A percentile compares a stretch with the other conserved stretches of the same genome.
Evolutionary conservation across 1,140 invertebrate species (phyloP).

Genomic region (Globodera rostochiensis): DNA sequence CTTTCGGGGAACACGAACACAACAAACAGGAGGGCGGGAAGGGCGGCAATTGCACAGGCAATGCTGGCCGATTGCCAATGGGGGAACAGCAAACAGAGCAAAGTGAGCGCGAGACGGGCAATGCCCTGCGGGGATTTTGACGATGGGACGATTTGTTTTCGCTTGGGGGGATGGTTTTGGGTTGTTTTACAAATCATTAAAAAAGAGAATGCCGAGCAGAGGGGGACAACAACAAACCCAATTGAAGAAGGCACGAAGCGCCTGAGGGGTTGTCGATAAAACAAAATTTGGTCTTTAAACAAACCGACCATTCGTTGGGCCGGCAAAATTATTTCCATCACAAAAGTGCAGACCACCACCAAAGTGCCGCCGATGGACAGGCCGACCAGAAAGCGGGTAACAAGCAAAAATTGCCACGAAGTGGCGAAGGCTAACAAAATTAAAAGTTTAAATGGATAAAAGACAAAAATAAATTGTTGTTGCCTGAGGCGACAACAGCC

Average conservation of each 20-base stretch:
- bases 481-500: constrained; percentile 22
- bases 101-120: constrained; percentile 56
- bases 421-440: constrained; percentile 37
- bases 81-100: constrained; percentile 60
- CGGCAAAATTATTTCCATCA: constrained; percentile 37
- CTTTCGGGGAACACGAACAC: constrained; percentile 63
- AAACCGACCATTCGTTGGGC: constrained; percentile 58
- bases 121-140: constrained; percentile 45
- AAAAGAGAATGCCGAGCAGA: too few relatives aligned
- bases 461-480: constrained; percentile 17
- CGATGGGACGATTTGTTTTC: too few relatives aligned
- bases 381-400: constrained; percentile 40
- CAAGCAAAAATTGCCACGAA: constrained; percentile 53
- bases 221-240: constrained; percentile 42
- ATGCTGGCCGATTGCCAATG: constrained; percentile 59
- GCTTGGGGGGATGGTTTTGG: too few relatives aligned
- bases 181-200: too few relatives aligned
- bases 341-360: constrained; percentile 40
- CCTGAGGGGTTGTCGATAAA: constrained; percentile 59
- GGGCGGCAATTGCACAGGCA: constrained; percentile 57
- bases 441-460: neutral
- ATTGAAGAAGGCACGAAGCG: constrained; percentile 63
- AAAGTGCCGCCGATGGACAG: constrained; percentile 58
- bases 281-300: constrained; percentile 52
- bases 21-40: constrained; percentile 57